A percentile compares a stretch with the other conserved stretches of the same genome.
Evolutionary conservation across 2,888 invertebrate species (phyloP).

Genomic region (Asteroscopus sphinx): DNA sequence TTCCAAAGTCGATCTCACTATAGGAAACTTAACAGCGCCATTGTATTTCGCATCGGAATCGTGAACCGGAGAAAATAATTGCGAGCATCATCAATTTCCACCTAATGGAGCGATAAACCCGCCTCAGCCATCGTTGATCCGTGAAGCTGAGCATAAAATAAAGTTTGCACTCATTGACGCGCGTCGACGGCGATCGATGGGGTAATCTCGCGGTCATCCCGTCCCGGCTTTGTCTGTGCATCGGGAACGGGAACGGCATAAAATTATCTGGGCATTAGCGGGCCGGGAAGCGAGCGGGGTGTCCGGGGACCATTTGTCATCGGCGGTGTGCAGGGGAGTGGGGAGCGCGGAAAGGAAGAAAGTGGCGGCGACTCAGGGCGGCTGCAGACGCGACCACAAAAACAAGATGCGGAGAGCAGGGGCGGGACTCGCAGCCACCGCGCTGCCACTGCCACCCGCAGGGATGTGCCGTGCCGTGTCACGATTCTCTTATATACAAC

Average conservation of each 20-base stretch:
- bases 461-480: slow-evolving; percentile 69
- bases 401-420: slow-evolving; percentile 85
- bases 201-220: slow-evolving; percentile 85
- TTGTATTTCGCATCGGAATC: slow-evolving; percentile 50
- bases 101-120: slow-evolving; percentile 77
- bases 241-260: slow-evolving; percentile 82
- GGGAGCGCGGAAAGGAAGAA: slow-evolving; percentile 70
- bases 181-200: slow-evolving; percentile 80
- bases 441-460: slow-evolving; percentile 74
- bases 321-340: slow-evolving; percentile 70
- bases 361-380: slow-evolving; percentile 83
- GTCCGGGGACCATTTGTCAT: slow-evolving; percentile 89
- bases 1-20: slow-evolving; percentile 39
- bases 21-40: slow-evolving; percentile 39
- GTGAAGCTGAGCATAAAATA: slow-evolving; percentile 81
- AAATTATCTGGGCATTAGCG: slow-evolving; percentile 88
- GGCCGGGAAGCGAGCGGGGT: slow-evolving; percentile 75
- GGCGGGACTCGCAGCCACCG: slow-evolving; percentile 79
- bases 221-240: slow-evolving; percentile 79
- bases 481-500: slow-evolving; percentile 62
- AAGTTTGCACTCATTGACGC: slow-evolving; percentile 83
- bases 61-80: slow-evolving; percentile 56
- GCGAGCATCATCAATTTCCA: slow-evolving; percentile 71
- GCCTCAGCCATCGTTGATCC: slow-evolving; percentile 75
- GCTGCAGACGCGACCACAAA: slow-evolving; percentile 88